Evolutionary conservation across 2,888 invertebrate species (phyloP).

Genomic region (Perizoma flavofasciatum): DNA sequence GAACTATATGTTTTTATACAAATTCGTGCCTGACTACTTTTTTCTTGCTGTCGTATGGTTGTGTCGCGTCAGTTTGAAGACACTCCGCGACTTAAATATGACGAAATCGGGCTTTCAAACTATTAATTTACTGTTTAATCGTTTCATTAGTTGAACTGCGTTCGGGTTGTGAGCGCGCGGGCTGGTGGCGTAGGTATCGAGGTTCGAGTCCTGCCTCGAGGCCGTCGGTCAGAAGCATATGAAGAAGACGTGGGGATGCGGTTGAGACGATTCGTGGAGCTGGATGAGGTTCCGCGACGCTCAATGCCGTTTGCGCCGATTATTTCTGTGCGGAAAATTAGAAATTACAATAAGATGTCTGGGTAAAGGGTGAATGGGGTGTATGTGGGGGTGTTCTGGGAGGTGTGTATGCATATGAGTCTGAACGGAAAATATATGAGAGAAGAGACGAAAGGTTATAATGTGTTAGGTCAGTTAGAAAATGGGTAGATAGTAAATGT

Average conservation of each 20-base stretch:
- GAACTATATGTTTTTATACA: background rate
- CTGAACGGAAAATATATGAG: no score
- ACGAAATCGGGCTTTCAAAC: no score
- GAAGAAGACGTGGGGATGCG: constrained; percentile 65
- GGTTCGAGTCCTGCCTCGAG: constrained; percentile 17
- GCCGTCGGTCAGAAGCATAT: constrained; percentile 56
- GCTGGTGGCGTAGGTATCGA: constrained; percentile 34
- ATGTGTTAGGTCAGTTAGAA: no score
- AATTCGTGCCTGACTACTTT: no score
- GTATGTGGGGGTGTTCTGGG: no score
- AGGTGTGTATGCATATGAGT: no score
- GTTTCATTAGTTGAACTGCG: constrained; percentile 54
- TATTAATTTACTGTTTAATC: no score
- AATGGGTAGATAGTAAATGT: no score
- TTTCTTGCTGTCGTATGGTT: no score
- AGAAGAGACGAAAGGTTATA: no score
- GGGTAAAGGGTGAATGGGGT: no score
- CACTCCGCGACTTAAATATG: background rate
- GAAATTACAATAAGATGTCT: no score
- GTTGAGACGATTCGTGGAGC: constrained; percentile 60
- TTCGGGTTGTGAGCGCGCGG: constrained; percentile 49
- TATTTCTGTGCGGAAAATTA: constrained; percentile 53
- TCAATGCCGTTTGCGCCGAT: constrained; percentile 63
- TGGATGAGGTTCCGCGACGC: constrained; percentile 64
- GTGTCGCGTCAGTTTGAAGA: background rate